Base-by-base conservation (phyloP, 2,113 vertebrate genomes). In the Illadopsis cleaveri region DNA sequence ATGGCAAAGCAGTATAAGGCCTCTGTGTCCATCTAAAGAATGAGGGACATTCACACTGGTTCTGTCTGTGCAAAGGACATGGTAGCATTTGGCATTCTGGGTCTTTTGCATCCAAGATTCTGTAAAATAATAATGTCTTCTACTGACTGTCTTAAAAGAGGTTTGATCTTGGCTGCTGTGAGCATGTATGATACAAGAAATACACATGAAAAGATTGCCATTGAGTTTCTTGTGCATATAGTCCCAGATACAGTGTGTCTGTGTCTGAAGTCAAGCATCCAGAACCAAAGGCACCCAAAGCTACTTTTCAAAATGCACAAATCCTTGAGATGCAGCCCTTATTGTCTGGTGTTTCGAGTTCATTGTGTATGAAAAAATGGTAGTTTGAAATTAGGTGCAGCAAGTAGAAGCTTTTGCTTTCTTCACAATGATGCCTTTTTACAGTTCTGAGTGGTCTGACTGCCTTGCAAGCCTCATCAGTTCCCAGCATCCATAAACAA, bases 401-500 rank as follows among this genome's bases (percentile, higher is more conserved):
- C 40, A 58, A 88, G 31, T 88, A 82, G 65, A 68, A 85, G 68
- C 68, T 92, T 93, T 96, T 93, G 31, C 70, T 87, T 5, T 64
- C 73, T 92, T 73, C 56, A 91, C 89, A 93, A 82, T 94, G 89
- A 85, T 91, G 79, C 90, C 72, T 94, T 92, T 95, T 76, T 93
- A 64, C 58, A 85, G 65, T 91, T 93, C 80, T 86, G 77, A 96
- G 86, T 89, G 84, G 62, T 53, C 79, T 95, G 91, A 91, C 88
- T 89, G 78, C 82, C 45, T 95, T 91, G 56, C 80, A 95, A 94
- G 60, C 77, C 23, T 89, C 68, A 72, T 92, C 77, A 76, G 80
- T 95, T 95, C 89, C 93, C 86, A 83, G 78, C 54, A 80, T 54
- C 81, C 53, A 58, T 75, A 91, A 94, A 96, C 91, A 96, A 95